phyloP scores from a whole-genome alignment of 2,113 vertebrate genomes.

The Perca fluviatilis region DNA sequence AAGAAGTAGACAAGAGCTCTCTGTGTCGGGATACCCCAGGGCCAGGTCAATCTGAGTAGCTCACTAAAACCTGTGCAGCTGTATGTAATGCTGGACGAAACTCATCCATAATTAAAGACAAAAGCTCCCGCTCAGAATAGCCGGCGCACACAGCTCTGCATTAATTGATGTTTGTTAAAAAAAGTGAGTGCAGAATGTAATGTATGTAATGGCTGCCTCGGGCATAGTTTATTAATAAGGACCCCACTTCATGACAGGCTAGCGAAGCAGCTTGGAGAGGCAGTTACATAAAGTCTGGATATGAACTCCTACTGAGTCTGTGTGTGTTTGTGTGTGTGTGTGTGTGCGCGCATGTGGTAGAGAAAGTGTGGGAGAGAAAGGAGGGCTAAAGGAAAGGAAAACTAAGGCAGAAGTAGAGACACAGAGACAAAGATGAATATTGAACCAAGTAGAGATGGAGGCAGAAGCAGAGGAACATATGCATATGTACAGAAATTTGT shows the following conservation, averaged over 20 bases:
- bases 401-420: constrained; percentile 23
- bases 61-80: constrained; percentile 66
- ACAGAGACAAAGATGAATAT: constrained; percentile 16
- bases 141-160: constrained; percentile 64
- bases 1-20: constrained; percentile 47
- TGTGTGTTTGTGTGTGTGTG: constrained; percentile 27
- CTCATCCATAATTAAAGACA: constrained; percentile 81
- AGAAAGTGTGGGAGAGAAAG: constrained; percentile 46
- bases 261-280: constrained; percentile 63
- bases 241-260: constrained; percentile 73
- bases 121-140: constrained; percentile 72
- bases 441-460: constrained; percentile 17
- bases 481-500: constrained; percentile 10
- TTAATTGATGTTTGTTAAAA: constrained; percentile 83
- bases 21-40: constrained; percentile 70
- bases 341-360: constrained; percentile 16
- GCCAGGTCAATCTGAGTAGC: constrained; percentile 76
- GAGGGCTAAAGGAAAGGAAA: constrained; percentile 47
- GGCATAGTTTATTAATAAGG: constrained; percentile 83
- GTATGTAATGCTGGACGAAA: constrained; percentile 55
- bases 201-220: constrained; percentile 80
- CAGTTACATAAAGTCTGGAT: constrained; percentile 73
- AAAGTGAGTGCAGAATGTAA: constrained; percentile 69
- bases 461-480: neutral
- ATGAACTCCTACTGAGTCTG: constrained; percentile 55